Base-by-base conservation (phyloP, 2,113 vertebrate species). In the Vulpes ferrilata region DNA sequence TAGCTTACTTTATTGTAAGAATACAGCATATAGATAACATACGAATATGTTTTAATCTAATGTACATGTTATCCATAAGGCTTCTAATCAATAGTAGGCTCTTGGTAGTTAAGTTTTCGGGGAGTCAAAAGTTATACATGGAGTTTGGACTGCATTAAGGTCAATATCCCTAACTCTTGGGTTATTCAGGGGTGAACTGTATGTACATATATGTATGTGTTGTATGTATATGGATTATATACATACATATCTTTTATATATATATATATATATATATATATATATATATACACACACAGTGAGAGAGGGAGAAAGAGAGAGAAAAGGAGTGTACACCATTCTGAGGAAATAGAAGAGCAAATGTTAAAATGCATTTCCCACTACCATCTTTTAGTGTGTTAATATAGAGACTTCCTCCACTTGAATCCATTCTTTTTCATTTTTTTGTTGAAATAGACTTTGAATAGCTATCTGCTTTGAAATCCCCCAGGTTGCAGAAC, bases 211-310 rank as follows among this genome's bases (percentile, higher is more conserved):
- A 8, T 30, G 23, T 76, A 15, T 16, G 11, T 43, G 23, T 74
- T 25, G 13, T 27, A 82, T 38, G 30, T 64, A 62, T 32, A 85
- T 30, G 20, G 67, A 85, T 25, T 13, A 30, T 8, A 76, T 27
- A 57, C 6, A 51, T 32, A 83, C 2, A 30, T 13, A 27, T 11
- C 51, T 16, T 51, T 27, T 53, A 32, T 53, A 78, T 51, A 78
- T 16, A 2, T 35, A 35, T 35, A 35, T 35, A 30, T 78, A 78
- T 53, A 53, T 3, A 76, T 16, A 23, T 43, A 7, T 7, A 53
- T 3, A 76, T 16, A 23, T 43, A 7, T 7, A 43, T 3, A 43
- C 4, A 20, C 7, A 53, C 7, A 15, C 0, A 23, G 11, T 22
- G 55, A 60, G 27, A 81, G 19, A 32, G 17, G 25, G 11, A 67